Conservation (phyloP, 2,797 vertebrate species). For the Triplophysa bombifrons region DNA sequence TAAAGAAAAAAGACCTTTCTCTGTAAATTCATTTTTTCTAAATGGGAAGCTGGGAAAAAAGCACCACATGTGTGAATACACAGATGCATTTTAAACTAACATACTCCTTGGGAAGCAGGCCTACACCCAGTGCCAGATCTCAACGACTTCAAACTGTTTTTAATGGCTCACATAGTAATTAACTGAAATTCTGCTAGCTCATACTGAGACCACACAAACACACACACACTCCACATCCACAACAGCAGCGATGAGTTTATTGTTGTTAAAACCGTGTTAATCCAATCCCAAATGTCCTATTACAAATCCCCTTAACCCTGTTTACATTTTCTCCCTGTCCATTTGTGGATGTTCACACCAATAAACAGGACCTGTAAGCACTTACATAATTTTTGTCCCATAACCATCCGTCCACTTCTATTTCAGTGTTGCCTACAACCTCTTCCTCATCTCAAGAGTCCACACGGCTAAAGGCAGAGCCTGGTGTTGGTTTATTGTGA, state of each 20-base stretch:
- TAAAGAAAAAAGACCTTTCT: constrained; percentile 37
- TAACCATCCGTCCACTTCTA: neutral
- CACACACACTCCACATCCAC: neutral
- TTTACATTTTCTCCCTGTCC: neutral
- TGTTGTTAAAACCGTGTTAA: neutral
- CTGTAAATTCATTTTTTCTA: constrained; percentile 8
- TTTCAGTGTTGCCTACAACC: neutral
- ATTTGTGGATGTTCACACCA: neutral
- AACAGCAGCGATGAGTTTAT: constrained; percentile 25
- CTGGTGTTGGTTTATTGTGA: neutral
- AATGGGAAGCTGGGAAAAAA: constrained; percentile 17
- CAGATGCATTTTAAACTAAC: constrained; percentile 12
- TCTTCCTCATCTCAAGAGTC: neutral
- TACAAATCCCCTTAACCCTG: too few relatives aligned
- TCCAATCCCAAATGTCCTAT: neutral
- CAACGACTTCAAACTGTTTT: constrained; percentile 32
- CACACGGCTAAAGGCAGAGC: neutral
- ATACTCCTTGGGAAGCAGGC: neutral
- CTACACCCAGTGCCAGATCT: constrained; percentile 15
- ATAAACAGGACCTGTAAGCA: neutral
- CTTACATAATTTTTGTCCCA: neutral
- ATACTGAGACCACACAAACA: constrained; percentile 40
- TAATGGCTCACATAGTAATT: constrained; percentile 42
- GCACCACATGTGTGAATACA: constrained; percentile 11
- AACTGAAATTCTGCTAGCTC: constrained; percentile 27